Evolutionary conservation across 1,140 invertebrate species (phyloP).

Genomic region (Yoshiicerus persimilis): DNA sequence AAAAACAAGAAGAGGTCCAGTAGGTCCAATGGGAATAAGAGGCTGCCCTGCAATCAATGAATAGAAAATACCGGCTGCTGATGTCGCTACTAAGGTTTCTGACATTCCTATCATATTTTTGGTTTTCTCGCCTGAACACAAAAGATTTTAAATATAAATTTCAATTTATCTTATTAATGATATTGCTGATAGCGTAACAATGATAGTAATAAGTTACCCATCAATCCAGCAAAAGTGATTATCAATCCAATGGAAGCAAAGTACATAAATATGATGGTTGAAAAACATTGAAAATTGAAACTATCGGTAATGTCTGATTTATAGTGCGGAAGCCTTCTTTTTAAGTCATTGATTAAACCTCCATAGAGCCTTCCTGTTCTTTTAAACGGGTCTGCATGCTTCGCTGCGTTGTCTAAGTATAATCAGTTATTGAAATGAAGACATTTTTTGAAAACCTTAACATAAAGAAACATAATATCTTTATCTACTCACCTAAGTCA

Average conservation of each 20-base stretch:
- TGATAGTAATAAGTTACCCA: constrained; percentile 61
- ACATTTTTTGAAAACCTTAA: too few species aligned
- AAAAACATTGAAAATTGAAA: constrained; percentile 80
- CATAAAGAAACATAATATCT: too few species aligned
- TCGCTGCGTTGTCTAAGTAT: not conserved
- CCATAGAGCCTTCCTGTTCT: constrained; percentile 79
- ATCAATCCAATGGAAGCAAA: constrained; percentile 92
- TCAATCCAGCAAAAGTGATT: constrained; percentile 91
- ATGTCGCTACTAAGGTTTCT: constrained; percentile 84
- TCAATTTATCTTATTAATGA: not conserved
- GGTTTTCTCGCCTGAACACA: constrained; percentile 72
- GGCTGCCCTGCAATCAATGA: constrained; percentile 86
- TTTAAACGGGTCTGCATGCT: constrained; percentile 66
- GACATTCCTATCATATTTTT: constrained; percentile 86
- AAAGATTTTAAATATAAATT: not conserved
- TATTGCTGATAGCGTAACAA: not conserved
- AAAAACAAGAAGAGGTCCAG: constrained; percentile 89
- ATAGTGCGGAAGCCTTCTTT: constrained; percentile 80
- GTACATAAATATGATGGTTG: constrained; percentile 93
- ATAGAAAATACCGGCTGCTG: constrained; percentile 81
- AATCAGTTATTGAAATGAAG: not conserved
- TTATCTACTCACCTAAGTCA: not conserved
- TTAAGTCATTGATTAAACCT: constrained; percentile 84
- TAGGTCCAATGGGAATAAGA: constrained; percentile 87
- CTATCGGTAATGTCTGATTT: constrained; percentile 84